These are phyloP conservation scores for Machimus atricapillus DNA, from an alignment of 2,888 invertebrate species.

Conservation along the genomic window DNA sequence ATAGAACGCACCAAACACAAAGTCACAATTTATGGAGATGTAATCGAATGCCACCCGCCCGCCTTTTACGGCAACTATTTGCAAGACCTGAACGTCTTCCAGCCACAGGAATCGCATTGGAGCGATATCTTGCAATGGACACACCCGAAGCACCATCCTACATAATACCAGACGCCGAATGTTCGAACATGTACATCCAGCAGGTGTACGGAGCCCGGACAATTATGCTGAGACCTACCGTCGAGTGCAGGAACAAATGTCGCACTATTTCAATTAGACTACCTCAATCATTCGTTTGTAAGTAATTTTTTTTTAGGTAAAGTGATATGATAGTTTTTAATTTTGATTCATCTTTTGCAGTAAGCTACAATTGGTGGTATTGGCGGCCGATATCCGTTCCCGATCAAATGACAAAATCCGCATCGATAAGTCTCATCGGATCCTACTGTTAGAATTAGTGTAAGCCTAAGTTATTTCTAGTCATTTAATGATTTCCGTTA, in stretches of 20 bases:
- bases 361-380: constrained; percentile 81
- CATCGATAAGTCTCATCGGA: constrained; percentile 70
- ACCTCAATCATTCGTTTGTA: constrained; percentile 77
- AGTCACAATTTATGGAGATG: constrained; percentile 68
- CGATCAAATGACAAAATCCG: constrained; percentile 66
- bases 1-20: constrained; percentile 52
- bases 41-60: constrained; percentile 77
- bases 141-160: constrained; percentile 73
- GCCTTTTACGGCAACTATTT: constrained; percentile 75
- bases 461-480: constrained; percentile 1
- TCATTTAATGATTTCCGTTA: constrained; percentile 8
- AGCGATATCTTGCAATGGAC: constrained; percentile 79
- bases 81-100: constrained; percentile 74
- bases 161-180: constrained; percentile 79
- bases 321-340: background rate
- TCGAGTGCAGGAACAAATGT: constrained; percentile 77
- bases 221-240: constrained; percentile 77
- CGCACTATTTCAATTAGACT: constrained; percentile 74
- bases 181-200: constrained; percentile 78
- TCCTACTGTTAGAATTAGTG: constrained; percentile 67
- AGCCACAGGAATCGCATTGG: constrained; percentile 77
- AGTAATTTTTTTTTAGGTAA: constrained; percentile 59
- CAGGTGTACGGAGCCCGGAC: constrained; percentile 77
- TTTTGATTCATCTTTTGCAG: constrained; percentile 61
- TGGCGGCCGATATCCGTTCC: constrained; percentile 75